Evolutionary conservation across 2,797 vertebrate genomes (phyloP).

Genomic region (Mormyrus hasselquistii): DNA sequence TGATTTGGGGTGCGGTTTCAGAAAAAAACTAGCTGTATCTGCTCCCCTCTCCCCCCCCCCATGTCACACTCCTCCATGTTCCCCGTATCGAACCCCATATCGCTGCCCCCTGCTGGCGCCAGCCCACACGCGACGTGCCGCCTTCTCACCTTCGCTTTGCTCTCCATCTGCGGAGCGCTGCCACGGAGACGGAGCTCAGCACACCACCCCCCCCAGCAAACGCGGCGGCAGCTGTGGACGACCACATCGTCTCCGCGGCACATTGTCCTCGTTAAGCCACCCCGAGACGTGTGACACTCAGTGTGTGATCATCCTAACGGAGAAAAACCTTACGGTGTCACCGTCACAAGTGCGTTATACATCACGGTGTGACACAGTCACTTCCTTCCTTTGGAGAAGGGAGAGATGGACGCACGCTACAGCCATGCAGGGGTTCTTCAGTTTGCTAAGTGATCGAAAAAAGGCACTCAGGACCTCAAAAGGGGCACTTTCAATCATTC

Average conservation of each 20-base stretch:
- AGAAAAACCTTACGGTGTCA: not conserved
- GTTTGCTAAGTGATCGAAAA: not conserved
- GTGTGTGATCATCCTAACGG: not conserved
- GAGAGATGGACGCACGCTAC: not conserved
- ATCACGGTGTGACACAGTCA: not conserved
- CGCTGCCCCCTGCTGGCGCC: slow-evolving; percentile 16
- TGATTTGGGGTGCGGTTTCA: not conserved
- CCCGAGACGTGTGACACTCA: not conserved
- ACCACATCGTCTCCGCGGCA: not conserved
- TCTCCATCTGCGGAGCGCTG: slow-evolving; percentile 56
- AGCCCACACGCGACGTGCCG: slow-evolving; percentile 30
- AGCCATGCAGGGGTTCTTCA: not conserved
- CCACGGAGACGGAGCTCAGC: not conserved
- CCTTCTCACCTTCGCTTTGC: slow-evolving; percentile 47
- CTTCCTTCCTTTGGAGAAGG: not conserved
- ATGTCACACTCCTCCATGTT: not conserved
- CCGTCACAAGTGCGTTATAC: not conserved
- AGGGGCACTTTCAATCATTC: not conserved
- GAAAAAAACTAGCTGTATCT: not conserved
- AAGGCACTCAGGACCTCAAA: not conserved
- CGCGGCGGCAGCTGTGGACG: not conserved
- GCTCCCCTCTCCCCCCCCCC: not conserved
- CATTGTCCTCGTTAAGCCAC: not conserved
- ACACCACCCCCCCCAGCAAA: not conserved
- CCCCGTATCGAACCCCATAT: not conserved